Evolutionary conservation across 2,888 invertebrate species (phyloP).

Genomic region (Hoplodrina blanda): DNA sequence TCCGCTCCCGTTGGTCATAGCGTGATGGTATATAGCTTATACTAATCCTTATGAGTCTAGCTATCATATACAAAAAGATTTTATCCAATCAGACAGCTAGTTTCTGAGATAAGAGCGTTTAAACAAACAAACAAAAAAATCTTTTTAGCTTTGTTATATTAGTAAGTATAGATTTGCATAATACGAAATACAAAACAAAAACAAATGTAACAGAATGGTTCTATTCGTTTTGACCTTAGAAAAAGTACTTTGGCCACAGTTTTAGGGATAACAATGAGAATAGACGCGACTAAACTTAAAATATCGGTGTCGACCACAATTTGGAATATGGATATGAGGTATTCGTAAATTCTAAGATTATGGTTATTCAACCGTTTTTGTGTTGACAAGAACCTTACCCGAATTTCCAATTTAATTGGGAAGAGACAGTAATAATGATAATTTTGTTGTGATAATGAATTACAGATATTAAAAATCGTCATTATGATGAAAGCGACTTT

Average conservation of each 20-base stretch:
- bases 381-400: neutral
- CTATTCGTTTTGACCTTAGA: conserved; percentile 42
- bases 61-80: no score
- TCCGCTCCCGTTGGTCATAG: no score
- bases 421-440: neutral
- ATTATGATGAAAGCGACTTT: no score
- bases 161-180: conserved; percentile 49
- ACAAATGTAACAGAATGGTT: conserved; percentile 34
- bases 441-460: neutral
- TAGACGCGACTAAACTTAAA: neutral
- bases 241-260: neutral
- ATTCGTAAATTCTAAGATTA: neutral
- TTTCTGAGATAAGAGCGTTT: no score
- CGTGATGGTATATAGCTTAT: no score
- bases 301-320: conserved; percentile 8
- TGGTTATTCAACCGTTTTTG: neutral
- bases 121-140: no score
- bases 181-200: conserved; percentile 43
- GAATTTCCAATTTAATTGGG: conserved; percentile 8
- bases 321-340: conserved; percentile 3
- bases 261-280: conserved; percentile 3
- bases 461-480: neutral
- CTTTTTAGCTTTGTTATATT: no score
- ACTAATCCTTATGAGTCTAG: no score
- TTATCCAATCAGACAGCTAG: no score